Percentiles rank a stretch among this genome's conserved stretches.
Evolutionary conservation across 2,888 invertebrate genomes (phyloP).

Genomic region (Amaurobius ferox): DNA sequence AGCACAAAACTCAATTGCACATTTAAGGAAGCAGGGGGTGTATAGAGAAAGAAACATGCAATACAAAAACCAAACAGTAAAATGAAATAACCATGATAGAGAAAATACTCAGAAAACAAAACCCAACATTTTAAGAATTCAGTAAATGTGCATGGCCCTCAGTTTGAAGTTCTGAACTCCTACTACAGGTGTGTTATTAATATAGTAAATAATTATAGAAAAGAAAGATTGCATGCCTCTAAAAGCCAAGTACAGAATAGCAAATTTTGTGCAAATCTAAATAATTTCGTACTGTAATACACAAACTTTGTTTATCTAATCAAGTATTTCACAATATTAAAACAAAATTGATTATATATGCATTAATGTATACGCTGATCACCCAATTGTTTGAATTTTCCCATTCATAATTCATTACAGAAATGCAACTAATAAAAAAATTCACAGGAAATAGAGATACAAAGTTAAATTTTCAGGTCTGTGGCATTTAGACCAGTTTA

Average conservation of each 20-base stretch:
- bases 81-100: background rate
- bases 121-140: background rate
- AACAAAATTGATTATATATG: too few species aligned
- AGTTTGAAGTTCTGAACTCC: slow-evolving; percentile 43
- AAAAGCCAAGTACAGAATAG: slow-evolving; percentile 32
- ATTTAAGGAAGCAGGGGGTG: background rate
- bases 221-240: slow-evolving; percentile 43
- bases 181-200: slow-evolving; percentile 65
- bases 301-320: too few species aligned
- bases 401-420: too few species aligned
- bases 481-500: too few species aligned
- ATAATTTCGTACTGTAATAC: too few species aligned
- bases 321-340: too few species aligned
- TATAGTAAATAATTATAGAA: slow-evolving; percentile 16
- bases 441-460: too few species aligned
- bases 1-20: background rate
- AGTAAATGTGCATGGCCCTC: slow-evolving; percentile 60
- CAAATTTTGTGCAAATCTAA: background rate
- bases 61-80: background rate
- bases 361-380: too few species aligned
- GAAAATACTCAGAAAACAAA: slow-evolving; percentile 3
- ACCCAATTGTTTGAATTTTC: too few species aligned
- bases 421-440: too few species aligned
- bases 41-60: background rate
- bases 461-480: too few species aligned